These are phyloP conservation scores for Ormyrus labotus DNA, from an alignment of 2,888 invertebrate species.

Conservation along the genomic window DNA sequence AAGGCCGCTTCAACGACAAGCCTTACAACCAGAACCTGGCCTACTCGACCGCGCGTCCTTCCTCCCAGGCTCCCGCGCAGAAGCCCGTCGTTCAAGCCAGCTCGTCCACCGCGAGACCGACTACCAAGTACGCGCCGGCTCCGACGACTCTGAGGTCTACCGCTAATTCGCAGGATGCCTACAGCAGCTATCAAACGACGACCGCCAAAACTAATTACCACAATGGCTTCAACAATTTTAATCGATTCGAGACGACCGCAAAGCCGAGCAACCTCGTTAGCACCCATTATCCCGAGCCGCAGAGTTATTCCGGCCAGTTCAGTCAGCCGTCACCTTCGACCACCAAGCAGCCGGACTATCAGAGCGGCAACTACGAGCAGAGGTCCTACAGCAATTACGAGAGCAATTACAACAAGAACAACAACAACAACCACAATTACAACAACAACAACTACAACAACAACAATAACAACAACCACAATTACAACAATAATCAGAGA, in stretches of 20 bases:
- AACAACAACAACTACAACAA: constrained; percentile 17
- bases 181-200: constrained; percentile 60
- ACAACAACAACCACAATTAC: neutral
- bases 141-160: neutral
- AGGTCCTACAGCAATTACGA: constrained; percentile 14
- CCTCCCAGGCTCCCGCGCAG: neutral
- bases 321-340: constrained; percentile 63
- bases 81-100: neutral
- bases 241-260: constrained; percentile 47
- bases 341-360: constrained; percentile 74
- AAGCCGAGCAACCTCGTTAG: constrained; percentile 19
- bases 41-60: constrained; percentile 1
- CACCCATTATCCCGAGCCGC: constrained; percentile 27
- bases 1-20: constrained; percentile 57
- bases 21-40: constrained; percentile 52
- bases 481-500: constrained; percentile 52
- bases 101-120: constrained; percentile 6
- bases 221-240: constrained; percentile 23
- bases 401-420: constrained; percentile 31
- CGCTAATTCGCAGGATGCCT: constrained; percentile 51
- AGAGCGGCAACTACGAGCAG: constrained; percentile 49
- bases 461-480: neutral
- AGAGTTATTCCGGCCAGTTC: constrained; percentile 23
- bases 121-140: neutral
- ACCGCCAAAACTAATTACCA: constrained; percentile 55